Conservation (phyloP, 2,888 invertebrate species). For the Spilarctia lutea region DNA sequence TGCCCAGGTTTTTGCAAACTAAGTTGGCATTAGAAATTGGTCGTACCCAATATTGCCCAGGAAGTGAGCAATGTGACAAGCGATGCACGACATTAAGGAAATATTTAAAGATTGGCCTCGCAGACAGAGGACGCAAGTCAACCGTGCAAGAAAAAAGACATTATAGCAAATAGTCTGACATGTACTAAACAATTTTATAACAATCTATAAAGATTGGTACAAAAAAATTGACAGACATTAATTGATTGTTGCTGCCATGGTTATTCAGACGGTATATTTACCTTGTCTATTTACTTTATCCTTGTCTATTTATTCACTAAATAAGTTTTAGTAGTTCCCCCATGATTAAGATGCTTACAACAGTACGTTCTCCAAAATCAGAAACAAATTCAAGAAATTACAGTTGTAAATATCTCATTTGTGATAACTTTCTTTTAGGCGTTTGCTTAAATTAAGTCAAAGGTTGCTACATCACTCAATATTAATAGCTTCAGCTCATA, state of each 20-base stretch:
- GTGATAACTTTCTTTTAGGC: neutral
- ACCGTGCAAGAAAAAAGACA: slow-evolving; percentile 63
- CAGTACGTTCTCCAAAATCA: neutral
- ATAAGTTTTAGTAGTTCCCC: neutral
- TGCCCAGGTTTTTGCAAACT: neutral
- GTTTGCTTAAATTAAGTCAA: neutral
- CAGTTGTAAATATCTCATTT: no score
- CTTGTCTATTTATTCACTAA: no score
- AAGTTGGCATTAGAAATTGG: slow-evolving; percentile 9
- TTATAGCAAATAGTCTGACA: slow-evolving; percentile 25
- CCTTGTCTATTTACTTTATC: no score
- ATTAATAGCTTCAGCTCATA: neutral
- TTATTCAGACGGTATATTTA: neutral
- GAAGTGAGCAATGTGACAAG: slow-evolving; percentile 56
- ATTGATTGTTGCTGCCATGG: neutral
- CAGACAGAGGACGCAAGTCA: slow-evolving; percentile 63
- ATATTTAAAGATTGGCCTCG: slow-evolving; percentile 61
- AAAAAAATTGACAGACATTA: neutral
- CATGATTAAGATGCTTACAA: neutral
- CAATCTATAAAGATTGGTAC: neutral
- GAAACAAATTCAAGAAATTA: no score
- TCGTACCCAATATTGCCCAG: slow-evolving; percentile 41
- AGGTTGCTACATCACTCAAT: neutral
- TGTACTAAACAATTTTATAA: slow-evolving; percentile 5
- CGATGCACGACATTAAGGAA: slow-evolving; percentile 67